Base-by-base conservation (phyloP, 2,888 invertebrate genomes). In the Timema cristinae region DNA sequence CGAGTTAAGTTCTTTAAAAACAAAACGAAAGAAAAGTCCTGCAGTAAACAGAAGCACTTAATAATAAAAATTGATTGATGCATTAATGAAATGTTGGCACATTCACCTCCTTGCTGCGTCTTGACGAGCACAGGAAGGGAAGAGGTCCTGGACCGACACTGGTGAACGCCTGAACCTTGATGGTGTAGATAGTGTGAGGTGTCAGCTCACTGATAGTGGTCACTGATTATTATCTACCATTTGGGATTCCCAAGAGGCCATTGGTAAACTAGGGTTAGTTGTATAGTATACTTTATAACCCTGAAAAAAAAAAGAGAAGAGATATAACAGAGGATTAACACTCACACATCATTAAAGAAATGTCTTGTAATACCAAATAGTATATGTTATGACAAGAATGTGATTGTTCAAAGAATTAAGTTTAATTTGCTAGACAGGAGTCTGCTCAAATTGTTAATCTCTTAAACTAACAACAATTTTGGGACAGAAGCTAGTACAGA, bases 211-310 rank as follows among this genome's bases (percentile, higher is more conserved):
- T 93, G 81, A 98, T 93, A 63, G 97, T 97, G 71, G 96, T 95
- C 80, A 97, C 80, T 93, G 92, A 82, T 92, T 95, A 83, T 93
- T 95, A 84, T 97, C 95, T 80, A 97, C 95, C 86, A 91, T 92
- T 84, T 95, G 95, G 6, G 94, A 92, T 79, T 93, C 90, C 98
- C 98, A 98, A 52, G 93, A 92, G 73, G 93, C 91, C 84, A 96
- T 89, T 10, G 91, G 90, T 76, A 93, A 90, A 76, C 92, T 90
- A 47, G 96, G 91, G 79, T 94, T 93, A 76, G 92, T 93, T 7
- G 97, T 97, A 84, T 96, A 98, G 84, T 94, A 97, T 75, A 98
- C 95, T 85, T 97, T 97, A 86, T 98, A 98, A 77, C 95, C 96
- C 97, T 97, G 85, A 13, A 80, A 63, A 16, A 63, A 1, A 47